These are phyloP conservation scores for Dinocampus coccinellae DNA, from an alignment of 2,888 invertebrate species.

Conservation along the genomic window DNA sequence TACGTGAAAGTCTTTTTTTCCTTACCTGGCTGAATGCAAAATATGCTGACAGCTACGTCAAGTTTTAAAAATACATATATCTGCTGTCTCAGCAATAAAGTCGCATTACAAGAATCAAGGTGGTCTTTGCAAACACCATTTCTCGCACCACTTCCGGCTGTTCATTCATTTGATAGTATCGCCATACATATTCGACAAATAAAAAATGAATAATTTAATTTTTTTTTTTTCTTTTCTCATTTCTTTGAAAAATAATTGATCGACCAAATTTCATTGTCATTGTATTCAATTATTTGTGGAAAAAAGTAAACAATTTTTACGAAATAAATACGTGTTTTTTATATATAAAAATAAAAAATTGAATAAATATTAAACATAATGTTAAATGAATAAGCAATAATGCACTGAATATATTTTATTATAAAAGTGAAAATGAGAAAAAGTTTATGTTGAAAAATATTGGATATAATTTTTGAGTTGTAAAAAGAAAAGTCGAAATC, in stretches of 20 bases:
- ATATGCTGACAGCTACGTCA: not conserved
- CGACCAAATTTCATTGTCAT: no score
- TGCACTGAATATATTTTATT: no score
- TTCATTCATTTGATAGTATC: constrained; percentile 24
- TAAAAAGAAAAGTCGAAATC: not conserved
- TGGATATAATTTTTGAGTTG: not conserved
- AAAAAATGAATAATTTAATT: no score
- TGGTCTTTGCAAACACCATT: constrained; percentile 41
- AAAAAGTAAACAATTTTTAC: no score
- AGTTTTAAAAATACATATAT: constrained; percentile 32
- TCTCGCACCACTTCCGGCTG: constrained; percentile 39
- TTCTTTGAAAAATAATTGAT: no score
- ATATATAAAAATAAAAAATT: not conserved
- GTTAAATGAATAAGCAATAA: no score
- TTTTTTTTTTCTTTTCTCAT: no score
- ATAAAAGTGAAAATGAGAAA: not conserved
- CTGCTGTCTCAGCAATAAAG: constrained; percentile 39
- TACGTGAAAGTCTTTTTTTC: not conserved
- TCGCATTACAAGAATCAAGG: constrained; percentile 28
- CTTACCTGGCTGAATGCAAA: no score
- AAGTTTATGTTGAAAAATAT: not conserved
- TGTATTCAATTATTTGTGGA: no score
- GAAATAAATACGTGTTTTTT: no score
- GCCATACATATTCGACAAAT: not conserved
- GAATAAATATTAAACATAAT: not conserved